Conservation (phyloP, 2,888 invertebrate species). For the Leptopilina drosophilae region DNA sequence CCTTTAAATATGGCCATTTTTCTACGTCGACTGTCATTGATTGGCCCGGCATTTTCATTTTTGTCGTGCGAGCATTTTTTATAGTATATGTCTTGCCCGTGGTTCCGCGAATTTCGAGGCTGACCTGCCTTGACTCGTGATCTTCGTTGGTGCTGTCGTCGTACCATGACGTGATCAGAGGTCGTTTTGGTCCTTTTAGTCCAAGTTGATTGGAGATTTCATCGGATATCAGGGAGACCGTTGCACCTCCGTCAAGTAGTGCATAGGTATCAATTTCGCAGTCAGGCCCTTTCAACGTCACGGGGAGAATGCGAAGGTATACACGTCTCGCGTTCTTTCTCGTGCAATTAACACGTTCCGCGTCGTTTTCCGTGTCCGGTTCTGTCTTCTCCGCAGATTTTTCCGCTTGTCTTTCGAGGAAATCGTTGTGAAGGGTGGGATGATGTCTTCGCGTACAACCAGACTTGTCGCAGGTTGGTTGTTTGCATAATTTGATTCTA, state of each 20-base stretch:
- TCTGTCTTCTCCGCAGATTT: background rate
- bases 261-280: background rate
- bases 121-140: background rate
- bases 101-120: background rate
- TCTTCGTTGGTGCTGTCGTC: background rate
- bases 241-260: background rate
- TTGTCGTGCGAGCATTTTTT: background rate
- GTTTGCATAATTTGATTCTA: background rate
- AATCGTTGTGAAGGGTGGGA: no score
- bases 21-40: background rate
- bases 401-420: no score
- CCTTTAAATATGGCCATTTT: no score
- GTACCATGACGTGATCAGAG: background rate
- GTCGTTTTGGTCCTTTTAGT: no score
- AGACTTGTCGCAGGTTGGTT: background rate
- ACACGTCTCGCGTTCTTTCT: background rate
- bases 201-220: background rate
- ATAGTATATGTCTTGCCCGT: background rate
- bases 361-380: background rate
- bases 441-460: background rate
- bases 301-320: background rate
- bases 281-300: background rate
- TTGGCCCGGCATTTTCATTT: constrained; percentile 8
- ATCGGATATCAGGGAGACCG: background rate
- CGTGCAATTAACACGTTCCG: background rate